phyloP scores from a whole-genome alignment of 2,797 vertebrate genomes.

The Calcarius lapponicus region DNA sequence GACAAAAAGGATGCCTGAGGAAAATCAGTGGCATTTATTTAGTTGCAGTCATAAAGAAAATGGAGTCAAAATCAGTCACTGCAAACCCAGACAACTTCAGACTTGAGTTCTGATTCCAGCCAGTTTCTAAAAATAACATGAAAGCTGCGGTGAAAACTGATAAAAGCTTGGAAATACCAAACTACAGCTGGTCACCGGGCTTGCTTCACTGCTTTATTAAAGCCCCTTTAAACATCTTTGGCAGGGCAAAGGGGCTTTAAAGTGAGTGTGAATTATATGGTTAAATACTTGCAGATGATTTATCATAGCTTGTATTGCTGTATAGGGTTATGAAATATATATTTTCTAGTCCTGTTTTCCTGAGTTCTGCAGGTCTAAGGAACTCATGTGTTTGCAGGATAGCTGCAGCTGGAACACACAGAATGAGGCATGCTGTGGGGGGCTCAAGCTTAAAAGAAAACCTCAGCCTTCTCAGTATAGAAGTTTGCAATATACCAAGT shows the following conservation, averaged over 20 bases:
- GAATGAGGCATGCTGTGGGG: neutral
- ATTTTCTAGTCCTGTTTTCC: constrained; percentile 4
- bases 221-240: constrained; percentile 31
- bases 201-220: constrained; percentile 21
- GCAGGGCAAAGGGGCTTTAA: constrained; percentile 33
- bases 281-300: constrained; percentile 53
- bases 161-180: constrained; percentile 58
- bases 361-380: neutral
- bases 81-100: neutral
- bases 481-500: constrained; percentile 23
- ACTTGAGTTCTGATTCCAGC: neutral
- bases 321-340: neutral
- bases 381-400: neutral
- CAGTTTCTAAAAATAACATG: constrained; percentile 62
- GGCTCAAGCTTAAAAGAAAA: neutral
- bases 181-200: constrained; percentile 8
- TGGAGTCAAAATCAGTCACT: neutral
- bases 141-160: constrained; percentile 46
- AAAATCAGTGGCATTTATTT: neutral
- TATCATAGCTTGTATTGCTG: neutral
- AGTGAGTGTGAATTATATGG: constrained; percentile 52
- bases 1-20: neutral
- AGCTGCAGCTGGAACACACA: neutral
- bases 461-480: neutral
- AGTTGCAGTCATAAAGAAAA: neutral